A percentile compares a stretch with the other conserved stretches of the same genome.
Evolutionary conservation across 35 echinoderm and acorn worm genomes (phyloP).

Genomic region (Hemicentrotus pulcherrimus): DNA sequence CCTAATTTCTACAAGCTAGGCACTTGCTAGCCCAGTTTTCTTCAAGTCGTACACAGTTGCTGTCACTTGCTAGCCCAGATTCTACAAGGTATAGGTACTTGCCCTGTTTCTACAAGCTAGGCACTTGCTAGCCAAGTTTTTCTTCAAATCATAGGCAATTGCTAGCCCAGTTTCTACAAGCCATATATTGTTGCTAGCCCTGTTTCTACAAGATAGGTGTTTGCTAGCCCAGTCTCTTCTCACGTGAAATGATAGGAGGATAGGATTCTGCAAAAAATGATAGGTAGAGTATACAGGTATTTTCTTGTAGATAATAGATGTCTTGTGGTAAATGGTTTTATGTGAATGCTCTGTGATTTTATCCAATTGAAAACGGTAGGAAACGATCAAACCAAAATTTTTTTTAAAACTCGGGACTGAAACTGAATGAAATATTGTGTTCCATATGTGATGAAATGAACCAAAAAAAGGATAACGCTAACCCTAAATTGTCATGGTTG

Average conservation of each 20-base stretch:
- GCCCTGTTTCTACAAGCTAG: background rate
- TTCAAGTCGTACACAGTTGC: background rate
- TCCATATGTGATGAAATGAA: no score
- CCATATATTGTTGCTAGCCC: background rate
- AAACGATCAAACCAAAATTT: no score
- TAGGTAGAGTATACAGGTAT: background rate
- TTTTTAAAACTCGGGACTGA: no score
- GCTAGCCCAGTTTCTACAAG: background rate
- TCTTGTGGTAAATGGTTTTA: background rate
- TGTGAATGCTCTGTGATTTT: background rate
- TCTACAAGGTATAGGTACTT: background rate
- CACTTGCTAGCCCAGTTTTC: background rate
- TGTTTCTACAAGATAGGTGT: background rate
- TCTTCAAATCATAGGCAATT: background rate
- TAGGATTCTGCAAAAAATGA: constrained; percentile 6
- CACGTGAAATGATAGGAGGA: background rate
- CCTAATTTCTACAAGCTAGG: background rate
- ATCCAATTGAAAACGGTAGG: no score
- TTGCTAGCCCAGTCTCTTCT: background rate
- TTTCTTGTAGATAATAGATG: constrained; percentile 19
- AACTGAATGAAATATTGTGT: no score
- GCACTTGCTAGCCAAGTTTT: background rate
- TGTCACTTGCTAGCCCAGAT: background rate
- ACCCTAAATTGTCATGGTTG: no score
- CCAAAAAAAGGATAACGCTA: no score